Conservation (phyloP, 2,797 vertebrate species). For the Ibycter americanus region DNA sequence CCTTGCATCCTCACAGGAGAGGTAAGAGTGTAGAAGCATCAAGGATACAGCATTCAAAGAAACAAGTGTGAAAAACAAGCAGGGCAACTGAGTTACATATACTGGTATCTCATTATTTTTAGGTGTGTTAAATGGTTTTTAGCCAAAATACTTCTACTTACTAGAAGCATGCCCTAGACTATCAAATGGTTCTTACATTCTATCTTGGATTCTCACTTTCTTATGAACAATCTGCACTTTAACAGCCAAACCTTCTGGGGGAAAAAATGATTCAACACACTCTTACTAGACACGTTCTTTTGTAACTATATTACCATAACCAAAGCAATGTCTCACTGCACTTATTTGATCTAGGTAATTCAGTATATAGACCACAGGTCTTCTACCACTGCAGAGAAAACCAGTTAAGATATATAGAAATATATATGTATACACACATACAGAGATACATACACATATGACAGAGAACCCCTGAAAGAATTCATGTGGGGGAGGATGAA, state of each 20-base stretch:
- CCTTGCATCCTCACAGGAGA: not conserved
- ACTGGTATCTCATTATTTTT: not conserved
- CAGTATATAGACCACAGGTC: not conserved
- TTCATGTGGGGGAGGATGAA: not conserved
- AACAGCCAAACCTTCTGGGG: not conserved
- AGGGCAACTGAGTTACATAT: not conserved
- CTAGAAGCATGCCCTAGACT: not conserved
- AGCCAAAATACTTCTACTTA: not conserved
- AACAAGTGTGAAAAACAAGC: not conserved
- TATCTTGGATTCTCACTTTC: not conserved
- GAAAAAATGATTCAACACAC: not conserved
- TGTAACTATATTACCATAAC: not conserved
- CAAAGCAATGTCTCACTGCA: not conserved
- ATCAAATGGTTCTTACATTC: not conserved
- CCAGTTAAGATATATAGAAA: not conserved
- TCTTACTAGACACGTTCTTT: not conserved
- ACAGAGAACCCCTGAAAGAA: not conserved
- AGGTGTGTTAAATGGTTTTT: not conserved
- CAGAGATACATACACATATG: not conserved
- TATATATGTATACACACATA: not conserved
- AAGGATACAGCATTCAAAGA: not conserved
- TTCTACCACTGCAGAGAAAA: not conserved
- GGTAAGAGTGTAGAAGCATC: not conserved
- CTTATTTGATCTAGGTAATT: not conserved
- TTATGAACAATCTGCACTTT: not conserved